These are phyloP conservation scores for Indicator maculatus DNA, from an alignment of 2,113 vertebrate species.

Conservation along the genomic window DNA sequence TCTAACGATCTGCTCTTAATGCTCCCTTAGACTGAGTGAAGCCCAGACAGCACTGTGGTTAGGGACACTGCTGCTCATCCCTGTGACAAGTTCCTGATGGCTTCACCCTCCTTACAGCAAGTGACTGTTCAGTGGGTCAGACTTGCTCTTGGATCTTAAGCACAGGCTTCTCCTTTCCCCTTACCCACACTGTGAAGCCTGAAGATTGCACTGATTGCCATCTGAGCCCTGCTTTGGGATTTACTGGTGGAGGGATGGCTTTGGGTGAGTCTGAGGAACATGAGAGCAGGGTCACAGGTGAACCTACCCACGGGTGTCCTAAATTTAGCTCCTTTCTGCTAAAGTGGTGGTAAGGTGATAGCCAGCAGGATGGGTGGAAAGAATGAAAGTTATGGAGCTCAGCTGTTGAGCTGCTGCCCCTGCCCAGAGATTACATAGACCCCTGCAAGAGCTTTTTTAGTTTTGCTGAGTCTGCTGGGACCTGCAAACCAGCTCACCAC, in stretches of 20 bases:
- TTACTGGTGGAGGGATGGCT: neutral
- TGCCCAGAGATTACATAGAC: neutral
- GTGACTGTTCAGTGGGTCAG: neutral
- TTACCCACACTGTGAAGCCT: rapidly evolving
- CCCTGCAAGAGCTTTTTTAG: rapidly evolving
- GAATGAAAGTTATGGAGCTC: neutral
- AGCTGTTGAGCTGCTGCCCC: neutral
- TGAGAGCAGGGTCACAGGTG: neutral
- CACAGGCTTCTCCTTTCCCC: neutral
- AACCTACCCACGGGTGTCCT: neutral
- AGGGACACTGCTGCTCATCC: neutral
- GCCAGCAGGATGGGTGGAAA: neutral
- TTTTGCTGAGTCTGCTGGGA: neutral
- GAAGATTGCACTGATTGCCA: neutral
- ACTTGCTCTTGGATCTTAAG: neutral
- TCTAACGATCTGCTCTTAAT: neutral
- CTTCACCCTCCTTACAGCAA: neutral
- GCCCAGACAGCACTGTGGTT: rapidly evolving
- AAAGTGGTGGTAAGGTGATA: neutral
- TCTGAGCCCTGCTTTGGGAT: neutral
- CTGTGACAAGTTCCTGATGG: neutral
- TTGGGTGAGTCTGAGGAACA: neutral
- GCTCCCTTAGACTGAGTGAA: neutral
- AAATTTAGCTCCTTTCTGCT: neutral
- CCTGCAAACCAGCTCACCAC: rapidly evolving